Conservation (phyloP, 2,888 invertebrate genomes). For the Rhagonycha fulva region DNA sequence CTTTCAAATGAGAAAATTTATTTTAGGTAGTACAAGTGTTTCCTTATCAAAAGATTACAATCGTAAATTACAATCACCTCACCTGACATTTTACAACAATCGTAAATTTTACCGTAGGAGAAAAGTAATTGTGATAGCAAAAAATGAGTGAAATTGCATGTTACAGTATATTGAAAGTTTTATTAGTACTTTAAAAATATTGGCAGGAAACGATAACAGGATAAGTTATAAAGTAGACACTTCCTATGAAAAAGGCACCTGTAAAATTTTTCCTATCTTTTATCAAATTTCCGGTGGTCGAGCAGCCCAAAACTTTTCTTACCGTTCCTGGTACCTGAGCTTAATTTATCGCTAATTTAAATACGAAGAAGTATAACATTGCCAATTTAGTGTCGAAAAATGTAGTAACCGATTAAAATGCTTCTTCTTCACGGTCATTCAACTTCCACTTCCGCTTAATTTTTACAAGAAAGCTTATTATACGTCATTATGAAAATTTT, state of each 20-base stretch:
- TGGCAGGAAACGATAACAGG: background rate
- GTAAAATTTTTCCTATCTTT: too few species aligned
- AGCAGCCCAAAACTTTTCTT: background rate
- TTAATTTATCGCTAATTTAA: background rate
- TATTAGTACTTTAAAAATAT: background rate
- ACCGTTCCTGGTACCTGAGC: background rate
- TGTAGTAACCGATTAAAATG: conserved; percentile 8
- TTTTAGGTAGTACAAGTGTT: background rate
- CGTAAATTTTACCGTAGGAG: background rate
- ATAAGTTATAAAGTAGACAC: background rate
- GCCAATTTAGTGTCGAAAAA: conserved; percentile 16
- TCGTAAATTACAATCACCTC: background rate
- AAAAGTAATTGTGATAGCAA: background rate
- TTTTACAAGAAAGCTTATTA: background rate
- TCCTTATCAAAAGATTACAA: background rate
- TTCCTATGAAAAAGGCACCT: too few species aligned
- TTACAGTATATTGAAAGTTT: background rate
- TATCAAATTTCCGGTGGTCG: too few species aligned
- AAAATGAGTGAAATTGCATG: background rate
- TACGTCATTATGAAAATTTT: background rate
- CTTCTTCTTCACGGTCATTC: conserved; percentile 17
- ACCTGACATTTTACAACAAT: background rate
- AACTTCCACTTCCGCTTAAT: conserved; percentile 18
- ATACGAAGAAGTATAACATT: background rate
- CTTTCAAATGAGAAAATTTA: background rate